These are phyloP conservation scores for Panurus biarmicus DNA, from an alignment of 2,113 vertebrate species.

Conservation along the genomic window DNA sequence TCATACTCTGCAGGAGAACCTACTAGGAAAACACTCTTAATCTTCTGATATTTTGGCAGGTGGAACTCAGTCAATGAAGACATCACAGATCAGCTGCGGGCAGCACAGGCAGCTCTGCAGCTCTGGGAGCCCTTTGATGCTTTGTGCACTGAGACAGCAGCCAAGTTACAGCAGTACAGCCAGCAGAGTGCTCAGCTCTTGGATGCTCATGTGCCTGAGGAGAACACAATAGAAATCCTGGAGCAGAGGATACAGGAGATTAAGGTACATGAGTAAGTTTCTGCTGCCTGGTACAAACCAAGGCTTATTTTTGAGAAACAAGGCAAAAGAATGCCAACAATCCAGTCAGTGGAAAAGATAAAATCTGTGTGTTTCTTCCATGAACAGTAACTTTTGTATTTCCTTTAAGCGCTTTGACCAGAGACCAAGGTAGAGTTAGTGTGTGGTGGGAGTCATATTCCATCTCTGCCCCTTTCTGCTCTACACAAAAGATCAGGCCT, in stretches of 20 bases:
- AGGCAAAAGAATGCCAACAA: not conserved
- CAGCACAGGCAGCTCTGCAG: constrained; percentile 51
- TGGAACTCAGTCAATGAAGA: constrained; percentile 72
- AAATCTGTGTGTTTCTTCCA: not conserved
- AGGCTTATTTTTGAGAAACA: not conserved
- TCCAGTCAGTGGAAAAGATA: not conserved
- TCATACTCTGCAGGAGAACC: not conserved
- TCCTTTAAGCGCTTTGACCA: not conserved
- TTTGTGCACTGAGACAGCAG: constrained; percentile 22
- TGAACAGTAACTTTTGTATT: not conserved
- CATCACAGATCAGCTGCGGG: constrained; percentile 62
- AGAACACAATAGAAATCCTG: constrained; percentile 59
- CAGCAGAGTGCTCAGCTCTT: constrained; percentile 53
- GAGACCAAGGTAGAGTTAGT: not conserved
- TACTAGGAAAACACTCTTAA: not conserved
- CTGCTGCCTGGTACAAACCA: not conserved
- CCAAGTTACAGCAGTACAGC: constrained; percentile 63
- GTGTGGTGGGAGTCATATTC: not conserved
- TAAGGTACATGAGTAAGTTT: constrained; percentile 61
- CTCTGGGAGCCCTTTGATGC: constrained; percentile 69
- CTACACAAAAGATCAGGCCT: not conserved
- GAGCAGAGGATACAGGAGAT: constrained; percentile 53
- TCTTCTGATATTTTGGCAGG: constrained; percentile 56
- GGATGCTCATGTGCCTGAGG: constrained; percentile 17
- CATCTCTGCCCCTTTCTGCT: not conserved